Base-by-base conservation (phyloP, 2,888 invertebrate species). In the Cristatella mucedo region DNA sequence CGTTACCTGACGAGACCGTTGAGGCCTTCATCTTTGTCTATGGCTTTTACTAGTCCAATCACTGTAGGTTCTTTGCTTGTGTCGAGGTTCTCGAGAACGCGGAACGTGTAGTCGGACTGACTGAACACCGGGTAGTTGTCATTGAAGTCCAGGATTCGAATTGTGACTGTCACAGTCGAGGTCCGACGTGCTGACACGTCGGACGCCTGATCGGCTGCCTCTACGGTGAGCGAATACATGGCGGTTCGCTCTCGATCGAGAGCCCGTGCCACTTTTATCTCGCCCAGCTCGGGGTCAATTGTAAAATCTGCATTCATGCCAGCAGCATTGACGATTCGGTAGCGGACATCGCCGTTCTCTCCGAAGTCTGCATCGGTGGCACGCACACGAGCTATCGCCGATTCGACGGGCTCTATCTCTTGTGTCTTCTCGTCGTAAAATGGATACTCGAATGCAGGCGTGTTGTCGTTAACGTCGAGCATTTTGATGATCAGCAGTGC, bases 121-220 rank as follows among this genome's bases (percentile, higher is more conserved):
- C 80, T 78, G 66, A 87, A 87, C 63, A 87, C 85, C 1, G 87
- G 87, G 63, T 85, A 85, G 63, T 87, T 87, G 67, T 87, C 87
- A 44, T 62, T 62, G 59, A 86, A 87, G 52, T 89, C 87, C 37
- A 82, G 63, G 4, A 89, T 74, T 48, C 77, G 77, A 21, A 89
- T 77, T 46, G 81, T 74, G 29, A 89, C 75, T 21, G 80, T 82
- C 0, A 87, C 82, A 57, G 77, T 81, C 44, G 85, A 79, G 0
- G 82, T 80, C 53, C 76, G 73, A 43, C 85, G 73, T 40, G 80
- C 78, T n/a, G 77, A 73, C 7, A 78, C 74, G 0, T 82, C 32
- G 0, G 77, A 75, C 1, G 93, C 95, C 34, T 81, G 76, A 63
- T 97, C 97, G 19, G 84, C 75, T 0, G 93, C 95, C 37, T 80